Base-by-base conservation (phyloP, 1,140 invertebrate species). In the Megalonaias nervosa region DNA sequence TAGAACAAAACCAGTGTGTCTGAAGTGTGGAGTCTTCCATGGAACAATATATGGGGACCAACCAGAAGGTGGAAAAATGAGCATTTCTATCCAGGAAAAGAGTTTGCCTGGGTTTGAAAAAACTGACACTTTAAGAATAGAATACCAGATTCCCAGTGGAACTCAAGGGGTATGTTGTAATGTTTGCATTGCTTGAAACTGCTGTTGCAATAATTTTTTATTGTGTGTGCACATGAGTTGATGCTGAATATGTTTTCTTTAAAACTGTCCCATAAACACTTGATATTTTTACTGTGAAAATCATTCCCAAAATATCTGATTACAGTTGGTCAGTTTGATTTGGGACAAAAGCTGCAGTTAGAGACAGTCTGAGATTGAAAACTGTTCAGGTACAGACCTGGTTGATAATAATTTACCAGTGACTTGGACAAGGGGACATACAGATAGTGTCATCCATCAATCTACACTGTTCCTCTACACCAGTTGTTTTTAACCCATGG, bases 41-140 rank as follows among this genome's bases (percentile, higher is more conserved):
- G 82, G 82, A n/a, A 59, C 71, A 61, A 38, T 83, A 3, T 71
- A 26, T n/a, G 82, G 82, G 23, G 74, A 81, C 38, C 82, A 83
- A 58, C 82, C 82, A 61, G 31, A 74, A 31, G 26, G 26, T 59
- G 82, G 82, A 1, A 31, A 9, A 0, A 81, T 83, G 76, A 11
- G 17, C 19, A 67, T 77, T 3, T 19, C 1, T 38, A 77, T 23
- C 48, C 21, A 0, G 0, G 0, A 16, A 56, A 55, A 19, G 4
- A 19, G 17, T 31, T 21, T 81, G 13, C 38, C 73, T 19, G 80
- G 82, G 31, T 79, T 74, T 76, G 57, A 67, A 69, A 26, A 65
- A 48, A 67, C 19, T 57, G 31, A 67, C 1, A 58, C 65, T n/a
- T 70, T 81, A 31, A 55, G 31, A 15, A 48, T 83, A 11, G 66